Evolutionary conservation across 2,113 vertebrate genomes (phyloP), one percentile per base, ranked within the genome.

Genomic region (Poecilia latipinna): DNA sequence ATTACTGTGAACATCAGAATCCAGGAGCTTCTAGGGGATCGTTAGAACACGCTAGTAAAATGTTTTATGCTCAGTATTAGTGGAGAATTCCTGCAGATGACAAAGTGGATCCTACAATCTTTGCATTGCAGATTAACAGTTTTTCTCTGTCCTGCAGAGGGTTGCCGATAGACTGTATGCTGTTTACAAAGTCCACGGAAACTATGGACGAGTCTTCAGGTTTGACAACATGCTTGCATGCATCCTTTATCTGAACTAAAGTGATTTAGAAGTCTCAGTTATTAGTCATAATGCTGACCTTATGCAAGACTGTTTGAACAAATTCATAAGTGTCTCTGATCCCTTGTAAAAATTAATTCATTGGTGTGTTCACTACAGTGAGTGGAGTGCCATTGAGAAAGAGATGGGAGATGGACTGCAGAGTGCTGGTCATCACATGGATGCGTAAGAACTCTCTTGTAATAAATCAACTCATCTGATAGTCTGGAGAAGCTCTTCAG

Each of bases 191-290:
- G 97, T 99, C 75, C 97, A 99, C 80, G 97, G 96, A 37, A 99
- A 99, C 94, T 99, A 99, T 1, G 98, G 98, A 42, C 93, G 98
- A 93, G 97, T 99, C 28, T 99, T 99, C 95, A 99, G 97, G 97
- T 98, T 86, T 89, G 81, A 72, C 2, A 57, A 3, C 5, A 68
- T 33, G 3, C 12, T 7, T 61, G 3, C 61, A 26, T 28, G 60
- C 26, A 26, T 12, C 44, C 13, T 48, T 48, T 48, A 17, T 48
- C 44, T 48, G 17, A 48, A 48, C 17, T 48, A 44, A 44, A 44
- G 44, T 19, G 13, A 48, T 17, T 48, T 48, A 48, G 17, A 29
- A 29, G 29, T 29, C 29, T 29, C 29, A 29, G 29, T 29, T 29
- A 29, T 29, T 29, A 29, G 29, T 29, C 29, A 29, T 29, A 29